Conservation (phyloP, 2,113 vertebrate genomes). For the Albula glossodonta region DNA sequence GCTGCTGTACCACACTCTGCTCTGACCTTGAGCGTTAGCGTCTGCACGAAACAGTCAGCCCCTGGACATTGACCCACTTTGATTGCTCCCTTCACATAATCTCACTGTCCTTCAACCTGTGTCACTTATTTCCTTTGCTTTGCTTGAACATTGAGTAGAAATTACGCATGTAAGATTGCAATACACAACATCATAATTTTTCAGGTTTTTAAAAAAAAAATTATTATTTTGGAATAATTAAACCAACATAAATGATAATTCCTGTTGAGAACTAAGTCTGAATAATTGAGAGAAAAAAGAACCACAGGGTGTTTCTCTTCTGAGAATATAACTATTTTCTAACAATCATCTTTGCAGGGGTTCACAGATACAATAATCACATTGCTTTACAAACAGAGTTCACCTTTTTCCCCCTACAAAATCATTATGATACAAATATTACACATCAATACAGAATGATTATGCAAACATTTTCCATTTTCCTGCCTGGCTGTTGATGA, state of each 20-base stretch:
- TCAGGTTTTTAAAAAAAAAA: not conserved
- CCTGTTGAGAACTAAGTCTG: not conserved
- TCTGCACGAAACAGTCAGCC: not conserved
- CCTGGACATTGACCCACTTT: not conserved
- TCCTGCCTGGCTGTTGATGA: slow-evolving; percentile 8
- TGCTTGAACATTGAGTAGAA: not conserved
- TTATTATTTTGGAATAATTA: not conserved
- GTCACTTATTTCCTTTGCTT: not conserved
- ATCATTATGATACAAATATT: not conserved
- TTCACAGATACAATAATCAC: not conserved
- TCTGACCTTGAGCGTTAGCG: not conserved
- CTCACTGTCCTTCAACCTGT: not conserved
- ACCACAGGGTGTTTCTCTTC: not conserved
- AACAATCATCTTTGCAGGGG: not conserved
- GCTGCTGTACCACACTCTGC: not conserved
- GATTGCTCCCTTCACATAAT: not conserved
- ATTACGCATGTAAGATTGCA: too few relatives aligned
- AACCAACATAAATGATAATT: not conserved
- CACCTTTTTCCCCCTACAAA: not conserved
- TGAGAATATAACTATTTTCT: not conserved
- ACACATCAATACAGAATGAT: not conserved
- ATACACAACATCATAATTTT: not conserved
- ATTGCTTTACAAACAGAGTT: not conserved
- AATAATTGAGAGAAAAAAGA: not conserved
- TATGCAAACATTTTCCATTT: not conserved